Evolutionary conservation across 2,888 invertebrate species (phyloP), one percentile per base, ranked within the genome.

Genomic region (Chouioia cunea): DNA sequence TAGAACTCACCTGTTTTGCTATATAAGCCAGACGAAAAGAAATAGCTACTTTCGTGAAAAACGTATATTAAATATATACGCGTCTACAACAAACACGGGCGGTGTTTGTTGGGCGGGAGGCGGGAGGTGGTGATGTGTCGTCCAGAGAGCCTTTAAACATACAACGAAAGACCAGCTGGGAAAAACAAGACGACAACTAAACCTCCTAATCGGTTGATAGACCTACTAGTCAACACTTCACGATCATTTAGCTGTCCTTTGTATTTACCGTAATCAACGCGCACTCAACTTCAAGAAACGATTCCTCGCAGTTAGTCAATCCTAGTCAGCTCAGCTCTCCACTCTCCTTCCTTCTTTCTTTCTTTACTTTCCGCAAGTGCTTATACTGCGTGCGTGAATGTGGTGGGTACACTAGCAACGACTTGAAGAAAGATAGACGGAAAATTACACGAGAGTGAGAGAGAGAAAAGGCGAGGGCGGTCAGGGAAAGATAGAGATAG

Each of bases 281-380:
- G 44, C 18, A 44, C 52, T 15, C 44, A 14, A 58, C 56, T n/a
- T 18, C 47, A 1, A 54, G 23, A 44, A 59, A 52, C 22, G 22
- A 59, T 50, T 36, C 10, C 58, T 4, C 46, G n/a, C 44, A 43
- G 4, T 12, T 36, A 3, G 36, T 36, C 36, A 36, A 36, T 12
- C 12, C 36, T 36, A 3, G 36, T 36, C 36, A 36, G 12, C 36
- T 36, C 36, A 36, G 15, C 23, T 27, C 57, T 43, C 43, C 10
- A 4, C 54, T 18, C 27, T 50, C 8, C 43, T 36, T 2, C 48
- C 12, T 43, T 47, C 20, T 27, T 44, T 10, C 54, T 44, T 4
- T 18, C 46, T 57, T 50, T 57, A 50, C 23, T 15, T 53, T 76
- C 75, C 70, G 73, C 79, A 79, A 78, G 36, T 36, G 36, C 36